Conservation (phyloP, 2,888 invertebrate genomes). For the Nymphalis c-album region DNA sequence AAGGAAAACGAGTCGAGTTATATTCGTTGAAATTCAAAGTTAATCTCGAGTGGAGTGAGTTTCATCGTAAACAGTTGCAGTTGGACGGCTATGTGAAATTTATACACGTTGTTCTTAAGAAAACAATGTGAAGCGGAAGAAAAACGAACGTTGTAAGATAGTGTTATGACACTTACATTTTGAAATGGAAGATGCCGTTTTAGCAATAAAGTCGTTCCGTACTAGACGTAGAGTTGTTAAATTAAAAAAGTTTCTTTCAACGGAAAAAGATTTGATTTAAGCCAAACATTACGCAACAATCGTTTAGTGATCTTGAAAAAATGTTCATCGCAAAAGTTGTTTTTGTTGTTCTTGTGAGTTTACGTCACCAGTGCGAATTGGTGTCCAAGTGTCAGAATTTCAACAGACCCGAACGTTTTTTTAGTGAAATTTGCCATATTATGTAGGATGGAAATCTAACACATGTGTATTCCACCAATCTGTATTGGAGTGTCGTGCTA, state of each 20-base stretch:
- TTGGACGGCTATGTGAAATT: conserved; percentile 40
- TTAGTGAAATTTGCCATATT: too few relatives aligned
- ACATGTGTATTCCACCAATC: too few relatives aligned
- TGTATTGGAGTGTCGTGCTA: too few relatives aligned
- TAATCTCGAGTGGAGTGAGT: conserved; percentile 35
- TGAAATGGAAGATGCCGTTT: background rate
- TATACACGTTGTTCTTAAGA: conserved; percentile 44
- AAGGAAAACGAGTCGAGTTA: conserved; percentile 14
- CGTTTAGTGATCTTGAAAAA: too few relatives aligned
- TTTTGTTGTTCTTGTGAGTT: too few relatives aligned
- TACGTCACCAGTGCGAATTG: too few relatives aligned
- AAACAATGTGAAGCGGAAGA: conserved; percentile 45
- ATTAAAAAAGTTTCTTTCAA: background rate
- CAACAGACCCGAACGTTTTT: too few relatives aligned
- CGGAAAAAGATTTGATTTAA: too few relatives aligned
- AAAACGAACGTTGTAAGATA: conserved; percentile 19
- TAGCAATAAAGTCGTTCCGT: background rate
- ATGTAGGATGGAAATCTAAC: too few relatives aligned
- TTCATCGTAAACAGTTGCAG: conserved; percentile 66
- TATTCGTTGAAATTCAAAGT: conserved; percentile 37
- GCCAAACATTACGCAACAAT: too few relatives aligned
- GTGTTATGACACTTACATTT: conserved; percentile 8
- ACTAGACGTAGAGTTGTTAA: background rate
- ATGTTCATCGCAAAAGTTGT: too few relatives aligned
- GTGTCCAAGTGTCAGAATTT: too few relatives aligned